Base-by-base conservation (phyloP, 2,113 vertebrate genomes). In the Geococcyx californianus region DNA sequence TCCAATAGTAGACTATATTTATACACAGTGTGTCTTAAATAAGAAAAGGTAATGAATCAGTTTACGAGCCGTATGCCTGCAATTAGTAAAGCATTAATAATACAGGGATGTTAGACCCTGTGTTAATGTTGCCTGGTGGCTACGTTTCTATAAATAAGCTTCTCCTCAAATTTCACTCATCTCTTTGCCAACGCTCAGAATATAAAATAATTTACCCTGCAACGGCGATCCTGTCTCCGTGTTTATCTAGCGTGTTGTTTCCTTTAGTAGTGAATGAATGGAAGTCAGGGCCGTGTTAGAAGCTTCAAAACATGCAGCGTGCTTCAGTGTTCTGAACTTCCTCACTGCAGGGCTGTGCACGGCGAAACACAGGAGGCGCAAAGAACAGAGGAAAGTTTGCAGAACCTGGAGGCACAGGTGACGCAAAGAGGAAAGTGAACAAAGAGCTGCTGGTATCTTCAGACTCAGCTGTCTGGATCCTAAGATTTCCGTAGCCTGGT, bases 351-450 rank as follows among this genome's bases (percentile, higher is more conserved):
- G 55, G 45, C 96, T 87, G 94, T 97, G 87, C 96, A 96, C 80
- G 68, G 96, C 56, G 98, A 97, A 86, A 97, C 95, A 90, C 91
- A 92, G 38, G 92, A 97, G 11, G 96, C 93, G 4, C 80, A 95
- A 70, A 97, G 97, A 36, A 96, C 73, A 84, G 97, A 98, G 54
- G 97, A 97, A 78, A 95, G 97, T 91, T 90, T 98, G 55, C 91
- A 98, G 95, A 98, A 97, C 96, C 76, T 97, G 97, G 97, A 98
- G 96, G 96, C 98, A 73, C 96, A 97, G 94, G 98, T 96, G 25
- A 98, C 5, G 20, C 98, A 9, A 97, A 98, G 92, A 52, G 87
- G 84, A 96, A 98, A 12, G 97, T 73, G 98, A 98, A 77, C 96
- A 98, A 97, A 97, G 97, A 34, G 97, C 97, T 42, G 95, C 98